These are phyloP conservation scores for Dryococelus australis DNA, from an alignment of 2,888 invertebrate genomes.

Conservation along the genomic window DNA sequence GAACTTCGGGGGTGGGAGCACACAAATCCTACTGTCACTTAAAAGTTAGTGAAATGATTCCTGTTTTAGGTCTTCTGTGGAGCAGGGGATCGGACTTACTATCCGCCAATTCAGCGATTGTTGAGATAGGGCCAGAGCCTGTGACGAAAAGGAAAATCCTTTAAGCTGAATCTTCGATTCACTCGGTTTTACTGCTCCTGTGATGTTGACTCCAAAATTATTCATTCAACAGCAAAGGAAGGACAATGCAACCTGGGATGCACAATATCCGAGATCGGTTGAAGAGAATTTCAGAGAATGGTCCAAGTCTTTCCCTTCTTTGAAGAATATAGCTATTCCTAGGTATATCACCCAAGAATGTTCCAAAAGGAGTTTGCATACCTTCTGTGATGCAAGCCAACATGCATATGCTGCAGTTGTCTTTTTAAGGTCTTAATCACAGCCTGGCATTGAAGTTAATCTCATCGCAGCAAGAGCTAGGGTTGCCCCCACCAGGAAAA, in stretches of 20 bases:
- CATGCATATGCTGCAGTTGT: too few relatives aligned
- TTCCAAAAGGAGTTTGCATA: too few relatives aligned
- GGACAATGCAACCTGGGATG: background rate
- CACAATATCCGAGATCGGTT: too few relatives aligned
- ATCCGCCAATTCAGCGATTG: too few relatives aligned
- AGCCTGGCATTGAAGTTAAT: background rate
- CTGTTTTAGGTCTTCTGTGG: too few relatives aligned
- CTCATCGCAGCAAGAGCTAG: conserved; percentile 43
- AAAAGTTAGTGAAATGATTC: background rate
- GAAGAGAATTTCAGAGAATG: background rate
- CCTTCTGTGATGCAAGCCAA: too few relatives aligned
- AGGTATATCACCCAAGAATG: too few relatives aligned
- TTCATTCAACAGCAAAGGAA: background rate
- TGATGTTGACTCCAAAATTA: background rate
- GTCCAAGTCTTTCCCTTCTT: background rate
- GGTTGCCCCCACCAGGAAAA: conserved; percentile 43
- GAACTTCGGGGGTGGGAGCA: background rate
- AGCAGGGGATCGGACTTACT: too few relatives aligned
- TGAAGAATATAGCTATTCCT: background rate
- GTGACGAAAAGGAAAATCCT: too few relatives aligned
- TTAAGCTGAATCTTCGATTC: too few relatives aligned
- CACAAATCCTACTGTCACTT: background rate
- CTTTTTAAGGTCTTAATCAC: background rate
- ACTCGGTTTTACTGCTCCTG: background rate
- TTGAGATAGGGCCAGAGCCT: too few relatives aligned